These are phyloP conservation scores for Epinotia demarniana DNA, from an alignment of 2,888 invertebrate genomes.

Conservation along the genomic window DNA sequence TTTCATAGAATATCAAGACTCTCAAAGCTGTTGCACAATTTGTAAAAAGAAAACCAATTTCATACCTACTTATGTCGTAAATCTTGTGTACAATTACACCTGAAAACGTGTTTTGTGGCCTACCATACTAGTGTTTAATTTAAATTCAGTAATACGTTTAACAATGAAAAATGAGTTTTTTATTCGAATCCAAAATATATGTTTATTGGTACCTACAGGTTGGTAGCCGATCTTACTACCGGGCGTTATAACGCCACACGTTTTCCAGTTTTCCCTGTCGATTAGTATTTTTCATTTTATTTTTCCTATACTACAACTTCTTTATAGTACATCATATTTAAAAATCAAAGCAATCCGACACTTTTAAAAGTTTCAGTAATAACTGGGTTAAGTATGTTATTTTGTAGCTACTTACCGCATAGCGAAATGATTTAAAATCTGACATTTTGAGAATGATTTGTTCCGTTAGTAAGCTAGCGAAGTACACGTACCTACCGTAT, in stretches of 20 bases:
- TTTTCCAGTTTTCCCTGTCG: no score
- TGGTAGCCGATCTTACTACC: no score
- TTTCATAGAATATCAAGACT: background rate
- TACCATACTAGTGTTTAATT: constrained; percentile 2
- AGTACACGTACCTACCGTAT: background rate
- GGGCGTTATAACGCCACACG: no score
- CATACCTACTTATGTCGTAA: background rate
- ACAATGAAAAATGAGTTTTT: background rate
- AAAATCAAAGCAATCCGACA: no score
- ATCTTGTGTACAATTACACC: constrained; percentile 1
- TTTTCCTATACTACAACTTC: no score
- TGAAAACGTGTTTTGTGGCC: background rate
- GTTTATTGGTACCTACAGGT: no score
- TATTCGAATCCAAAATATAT: constrained; percentile 44
- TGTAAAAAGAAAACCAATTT: background rate
- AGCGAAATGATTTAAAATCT: background rate
- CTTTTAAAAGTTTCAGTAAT: no score
- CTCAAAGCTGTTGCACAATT: background rate
- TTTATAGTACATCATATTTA: no score
- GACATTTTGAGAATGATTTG: background rate
- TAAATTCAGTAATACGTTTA: background rate
- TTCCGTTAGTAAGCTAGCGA: background rate
- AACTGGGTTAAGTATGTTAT: no score
- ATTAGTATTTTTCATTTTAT: no score
- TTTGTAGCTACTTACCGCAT: background rate